Conservation (phyloP, 2,797 vertebrate species). For the Capromys pilorides region DNA sequence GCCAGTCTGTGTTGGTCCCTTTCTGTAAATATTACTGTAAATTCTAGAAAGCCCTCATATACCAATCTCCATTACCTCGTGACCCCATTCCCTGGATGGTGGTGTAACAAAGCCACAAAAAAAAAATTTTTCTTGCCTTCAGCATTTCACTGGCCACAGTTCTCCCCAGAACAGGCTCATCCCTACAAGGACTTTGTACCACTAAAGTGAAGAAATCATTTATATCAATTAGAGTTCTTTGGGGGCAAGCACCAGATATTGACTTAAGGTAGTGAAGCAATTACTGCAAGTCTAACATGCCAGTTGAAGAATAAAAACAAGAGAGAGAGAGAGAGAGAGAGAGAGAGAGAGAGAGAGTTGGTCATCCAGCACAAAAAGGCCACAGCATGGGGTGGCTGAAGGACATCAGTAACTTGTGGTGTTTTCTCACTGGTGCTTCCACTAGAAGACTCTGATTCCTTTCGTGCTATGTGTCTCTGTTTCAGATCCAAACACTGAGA, state of each 20-base stretch:
- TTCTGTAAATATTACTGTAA: constrained; percentile 61
- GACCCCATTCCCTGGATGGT: constrained; percentile 39
- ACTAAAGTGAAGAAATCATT: constrained; percentile 56
- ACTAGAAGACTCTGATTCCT: background rate
- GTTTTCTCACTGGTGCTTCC: background rate
- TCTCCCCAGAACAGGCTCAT: constrained; percentile 16
- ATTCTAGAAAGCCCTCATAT: constrained; percentile 64
- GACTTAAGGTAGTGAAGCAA: constrained; percentile 50
- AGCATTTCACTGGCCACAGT: constrained; percentile 56
- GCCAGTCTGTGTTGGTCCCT: background rate
- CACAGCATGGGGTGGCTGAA: background rate
- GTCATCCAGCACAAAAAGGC: constrained; percentile 23
- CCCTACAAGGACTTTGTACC: constrained; percentile 20
- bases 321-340: background rate
- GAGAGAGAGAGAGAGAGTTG: background rate
- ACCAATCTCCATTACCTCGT: constrained; percentile 58
- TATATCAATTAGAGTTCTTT: constrained; percentile 62
- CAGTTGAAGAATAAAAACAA: constrained; percentile 38
- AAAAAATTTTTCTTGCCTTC: constrained; percentile 53
- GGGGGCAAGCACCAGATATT: constrained; percentile 61
- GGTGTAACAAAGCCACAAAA: constrained; percentile 60
- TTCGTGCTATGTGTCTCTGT: background rate
- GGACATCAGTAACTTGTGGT: background rate
- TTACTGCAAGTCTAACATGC: constrained; percentile 27
- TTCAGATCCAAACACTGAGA: background rate